phyloP scores from a whole-genome alignment of 2,797 vertebrate species.

The Psittacula echo region DNA sequence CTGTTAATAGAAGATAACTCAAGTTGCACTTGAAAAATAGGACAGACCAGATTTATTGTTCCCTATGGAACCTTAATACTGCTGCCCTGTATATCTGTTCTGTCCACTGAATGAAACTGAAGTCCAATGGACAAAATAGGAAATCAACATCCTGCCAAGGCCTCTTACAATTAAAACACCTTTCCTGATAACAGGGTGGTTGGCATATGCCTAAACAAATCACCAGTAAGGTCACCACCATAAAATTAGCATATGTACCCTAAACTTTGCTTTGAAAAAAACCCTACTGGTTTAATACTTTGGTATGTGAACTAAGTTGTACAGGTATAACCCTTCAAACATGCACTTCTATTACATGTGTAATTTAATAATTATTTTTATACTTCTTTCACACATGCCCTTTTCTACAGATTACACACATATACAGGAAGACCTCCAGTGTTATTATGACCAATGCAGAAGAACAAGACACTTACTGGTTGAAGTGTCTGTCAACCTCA shows the following conservation, averaged over 20 bases:
- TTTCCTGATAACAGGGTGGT: neutral
- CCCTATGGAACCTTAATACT: constrained; percentile 21
- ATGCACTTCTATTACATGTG: neutral
- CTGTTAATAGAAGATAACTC: constrained; percentile 39
- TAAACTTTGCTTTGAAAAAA: neutral
- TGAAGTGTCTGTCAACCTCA: neutral
- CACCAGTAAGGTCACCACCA: neutral
- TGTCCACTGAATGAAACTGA: neutral
- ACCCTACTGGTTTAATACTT: fast-evolving
- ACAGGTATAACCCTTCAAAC: neutral
- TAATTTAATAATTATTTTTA: neutral
- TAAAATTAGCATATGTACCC: neutral
- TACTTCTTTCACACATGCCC: neutral
- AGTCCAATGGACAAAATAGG: neutral
- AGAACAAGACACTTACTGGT: neutral
- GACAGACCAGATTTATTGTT: constrained; percentile 1
- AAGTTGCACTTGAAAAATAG: constrained; percentile 17
- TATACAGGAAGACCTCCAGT: fast-evolving
- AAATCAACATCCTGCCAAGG: neutral
- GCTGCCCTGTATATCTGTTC: neutral
- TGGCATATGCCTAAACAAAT: neutral
- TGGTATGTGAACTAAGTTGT: neutral
- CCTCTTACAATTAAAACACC: neutral
- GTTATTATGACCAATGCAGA: neutral
- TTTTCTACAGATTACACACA: neutral